Evolutionary conservation across 2,113 vertebrate species (phyloP).

Genomic region (Corythornis madagascariensis): DNA sequence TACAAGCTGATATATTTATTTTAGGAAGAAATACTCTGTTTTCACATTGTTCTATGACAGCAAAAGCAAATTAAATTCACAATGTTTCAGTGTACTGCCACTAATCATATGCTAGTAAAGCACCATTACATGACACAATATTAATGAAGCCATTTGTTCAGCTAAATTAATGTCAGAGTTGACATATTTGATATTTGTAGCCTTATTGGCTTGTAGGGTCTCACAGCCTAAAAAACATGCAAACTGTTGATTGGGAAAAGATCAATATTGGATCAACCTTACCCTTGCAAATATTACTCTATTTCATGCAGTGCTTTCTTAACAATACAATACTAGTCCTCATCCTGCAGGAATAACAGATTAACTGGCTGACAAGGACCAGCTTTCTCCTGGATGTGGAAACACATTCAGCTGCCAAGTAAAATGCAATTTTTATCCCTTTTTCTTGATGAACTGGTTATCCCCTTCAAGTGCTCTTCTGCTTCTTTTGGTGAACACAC

Average conservation of each 20-base stretch:
- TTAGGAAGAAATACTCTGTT: not conserved
- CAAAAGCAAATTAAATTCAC: not conserved
- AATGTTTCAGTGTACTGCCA: not conserved
- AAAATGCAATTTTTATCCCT: constrained; percentile 21
- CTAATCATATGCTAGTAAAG: not conserved
- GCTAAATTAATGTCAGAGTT: not conserved
- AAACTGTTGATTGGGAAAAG: not conserved
- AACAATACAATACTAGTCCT: not conserved
- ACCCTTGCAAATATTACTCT: constrained; percentile 13
- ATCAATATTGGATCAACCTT: not conserved
- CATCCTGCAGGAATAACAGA: constrained; percentile 6
- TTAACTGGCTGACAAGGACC: not conserved
- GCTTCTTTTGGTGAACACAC: constrained; percentile 18
- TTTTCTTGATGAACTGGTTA: constrained; percentile 30
- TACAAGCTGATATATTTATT: not conserved
- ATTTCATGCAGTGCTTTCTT: not conserved
- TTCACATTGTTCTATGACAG: not conserved
- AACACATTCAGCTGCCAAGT: constrained; percentile 27
- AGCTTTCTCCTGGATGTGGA: constrained; percentile 27
- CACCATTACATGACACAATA: not conserved
- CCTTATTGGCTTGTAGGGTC: not conserved
- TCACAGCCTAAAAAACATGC: not conserved
- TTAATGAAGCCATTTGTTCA: not conserved
- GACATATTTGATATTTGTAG: not conserved
- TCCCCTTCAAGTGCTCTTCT: not conserved